Conservation (phyloP, 1,140 invertebrate species). For the Saxidomus purpurata region DNA sequence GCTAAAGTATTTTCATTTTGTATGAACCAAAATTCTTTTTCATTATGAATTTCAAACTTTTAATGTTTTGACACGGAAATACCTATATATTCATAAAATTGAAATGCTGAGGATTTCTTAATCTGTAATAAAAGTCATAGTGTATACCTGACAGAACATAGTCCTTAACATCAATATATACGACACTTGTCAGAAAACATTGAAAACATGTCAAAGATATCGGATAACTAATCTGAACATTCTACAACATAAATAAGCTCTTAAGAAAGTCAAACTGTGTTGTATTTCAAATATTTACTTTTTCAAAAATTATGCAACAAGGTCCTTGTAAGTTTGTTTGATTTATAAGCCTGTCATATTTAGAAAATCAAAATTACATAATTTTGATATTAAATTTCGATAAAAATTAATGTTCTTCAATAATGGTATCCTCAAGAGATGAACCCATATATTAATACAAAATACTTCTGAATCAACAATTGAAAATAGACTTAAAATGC, state of each 20-base stretch:
- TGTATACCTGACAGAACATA: too few species aligned
- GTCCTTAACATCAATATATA: background rate
- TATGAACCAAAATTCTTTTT: too few species aligned
- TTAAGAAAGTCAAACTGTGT: background rate
- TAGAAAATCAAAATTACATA: background rate
- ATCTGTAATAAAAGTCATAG: too few species aligned
- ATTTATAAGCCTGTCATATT: background rate
- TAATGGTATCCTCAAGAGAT: background rate
- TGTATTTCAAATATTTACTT: conserved; percentile 16
- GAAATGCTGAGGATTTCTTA: too few species aligned
- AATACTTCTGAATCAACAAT: too few species aligned
- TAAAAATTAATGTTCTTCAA: background rate
- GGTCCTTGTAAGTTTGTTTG: background rate
- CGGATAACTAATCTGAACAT: background rate
- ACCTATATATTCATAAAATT: too few species aligned
- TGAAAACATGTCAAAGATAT: conserved; percentile 21
- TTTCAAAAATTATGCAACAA: conserved; percentile 9
- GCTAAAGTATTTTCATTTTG: too few species aligned
- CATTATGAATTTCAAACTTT: too few species aligned
- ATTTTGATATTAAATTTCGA: background rate
- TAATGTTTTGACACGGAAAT: too few species aligned
- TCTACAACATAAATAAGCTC: background rate
- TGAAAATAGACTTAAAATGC: too few species aligned
- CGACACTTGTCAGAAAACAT: background rate
- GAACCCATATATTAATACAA: too few species aligned